phyloP scores from a whole-genome alignment of 2,113 vertebrate genomes.

The Phycodurus eques region DNA sequence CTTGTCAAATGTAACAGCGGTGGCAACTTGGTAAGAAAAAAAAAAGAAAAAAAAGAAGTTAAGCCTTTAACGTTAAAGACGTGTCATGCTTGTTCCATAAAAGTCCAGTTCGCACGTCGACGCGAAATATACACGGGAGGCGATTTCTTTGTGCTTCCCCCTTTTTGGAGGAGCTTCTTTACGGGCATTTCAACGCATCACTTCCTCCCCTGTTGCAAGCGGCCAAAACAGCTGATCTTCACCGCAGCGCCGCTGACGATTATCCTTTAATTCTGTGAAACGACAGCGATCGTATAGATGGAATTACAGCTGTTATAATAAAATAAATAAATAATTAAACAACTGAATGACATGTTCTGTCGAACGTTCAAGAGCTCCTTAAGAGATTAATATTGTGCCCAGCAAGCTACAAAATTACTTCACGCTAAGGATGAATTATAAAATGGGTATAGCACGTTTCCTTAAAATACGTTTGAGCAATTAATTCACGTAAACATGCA shows the following conservation, averaged over 20 bases:
- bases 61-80: background rate
- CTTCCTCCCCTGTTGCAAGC: constrained; percentile 63
- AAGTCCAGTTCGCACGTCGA: background rate
- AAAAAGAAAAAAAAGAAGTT: background rate
- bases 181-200: constrained; percentile 74
- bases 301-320: background rate
- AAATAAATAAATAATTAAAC: background rate
- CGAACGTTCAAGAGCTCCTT: background rate
- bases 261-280: constrained; percentile 3
- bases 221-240: constrained; percentile 61
- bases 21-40: background rate
- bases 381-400: background rate
- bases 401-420: background rate
- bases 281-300: background rate
- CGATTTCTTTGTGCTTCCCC: constrained; percentile 73
- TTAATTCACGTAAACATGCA: background rate
- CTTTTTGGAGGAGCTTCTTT: constrained; percentile 66
- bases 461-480: background rate
- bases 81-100: background rate
- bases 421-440: background rate
- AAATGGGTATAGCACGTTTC: background rate
- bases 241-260: background rate
- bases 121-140: constrained; percentile 23
- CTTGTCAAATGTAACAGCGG: constrained; percentile 41
- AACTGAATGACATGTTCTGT: constrained; percentile 1